Evolutionary conservation across 1,140 invertebrate species (phyloP), one percentile per base, ranked within the genome.

Genomic region (Meloidogyne hapla): DNA sequence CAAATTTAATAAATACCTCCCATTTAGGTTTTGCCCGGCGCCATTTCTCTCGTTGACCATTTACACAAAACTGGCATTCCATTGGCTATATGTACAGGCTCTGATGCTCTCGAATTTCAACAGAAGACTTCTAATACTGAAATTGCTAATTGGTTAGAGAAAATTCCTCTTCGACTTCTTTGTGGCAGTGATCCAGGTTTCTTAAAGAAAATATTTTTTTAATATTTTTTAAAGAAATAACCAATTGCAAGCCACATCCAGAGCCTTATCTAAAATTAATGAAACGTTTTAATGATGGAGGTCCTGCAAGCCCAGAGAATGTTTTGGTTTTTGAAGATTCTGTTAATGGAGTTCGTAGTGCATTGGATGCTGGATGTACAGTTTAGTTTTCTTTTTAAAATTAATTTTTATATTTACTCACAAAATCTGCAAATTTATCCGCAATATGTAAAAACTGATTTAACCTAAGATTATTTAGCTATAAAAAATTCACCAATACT

Each of bases 121-220:
- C 48, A 56, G 6, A 56, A 56, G 8, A 56, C 48, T 56, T n/a
- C 18, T 1, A 56, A 56, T n/a, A 0, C 18, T n/a, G 48, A 56
- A 56, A 56, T 56, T 56, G 2, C n/a, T n/a, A n/a, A 56, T 6
- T 81, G 80, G 80, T 28, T 81, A 8, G 38, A 79, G 18, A 81
- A 68, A 69, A 79, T 81, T 65, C 81, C 81, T 13, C 25, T 81
- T 25, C 26, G 33, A 26, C 21, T 96, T 96, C 85, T 88, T 92
- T 82, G 95, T 95, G 85, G 92, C 67, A 92, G 92, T 10, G 95
- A 98, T 88, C 91, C 91, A 8, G 94, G 95, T 77, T 93, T 97
- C 94, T 77, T 70, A 10, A 33, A 42, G n/a, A 74, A 38, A 74
- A 13, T 21, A 21, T 25, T 13, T 26, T 10, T 33, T 12, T 38